Evolutionary conservation across 2,113 vertebrate species (phyloP).

Genomic region (Anguilla japonica): DNA sequence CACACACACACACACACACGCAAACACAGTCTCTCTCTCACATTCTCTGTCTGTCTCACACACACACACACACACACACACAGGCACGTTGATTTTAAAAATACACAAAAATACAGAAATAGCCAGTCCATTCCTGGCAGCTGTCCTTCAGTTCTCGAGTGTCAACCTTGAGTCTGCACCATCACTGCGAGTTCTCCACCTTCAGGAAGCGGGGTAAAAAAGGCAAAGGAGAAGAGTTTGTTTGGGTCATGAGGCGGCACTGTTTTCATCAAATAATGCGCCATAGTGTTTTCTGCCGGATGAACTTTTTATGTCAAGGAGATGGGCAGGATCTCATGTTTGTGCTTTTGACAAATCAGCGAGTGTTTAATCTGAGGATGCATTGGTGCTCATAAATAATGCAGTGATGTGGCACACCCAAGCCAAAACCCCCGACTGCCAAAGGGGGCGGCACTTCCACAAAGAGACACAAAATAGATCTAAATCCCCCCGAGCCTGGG

Average conservation of each 20-base stretch:
- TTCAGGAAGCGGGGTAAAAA: conserved; percentile 15
- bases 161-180: conserved; percentile 47
- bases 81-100: conserved; percentile 58
- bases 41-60: conserved; percentile 8
- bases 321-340: conserved; percentile 79
- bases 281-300: conserved; percentile 72
- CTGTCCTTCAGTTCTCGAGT: conserved; percentile 53
- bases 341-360: conserved; percentile 89
- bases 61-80: conserved; percentile 21
- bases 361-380: conserved; percentile 84
- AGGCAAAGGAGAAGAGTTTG: conserved; percentile 19
- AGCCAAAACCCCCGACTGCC: conserved; percentile 49
- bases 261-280: conserved; percentile 75
- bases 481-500: conserved; percentile 32
- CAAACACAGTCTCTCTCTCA: not conserved
- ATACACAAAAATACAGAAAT: conserved; percentile 59
- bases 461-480: conserved; percentile 46
- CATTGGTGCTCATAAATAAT: conserved; percentile 82
- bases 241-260: conserved; percentile 59
- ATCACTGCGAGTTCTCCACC: conserved; percentile 38
- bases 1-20: not conserved
- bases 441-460: conserved; percentile 45
- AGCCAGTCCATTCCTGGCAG: conserved; percentile 50
- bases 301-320: conserved; percentile 78
- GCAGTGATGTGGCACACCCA: conserved; percentile 59